Evolutionary conservation across 2,888 invertebrate species (phyloP).

Genomic region (Chymomyza amoena): DNA sequence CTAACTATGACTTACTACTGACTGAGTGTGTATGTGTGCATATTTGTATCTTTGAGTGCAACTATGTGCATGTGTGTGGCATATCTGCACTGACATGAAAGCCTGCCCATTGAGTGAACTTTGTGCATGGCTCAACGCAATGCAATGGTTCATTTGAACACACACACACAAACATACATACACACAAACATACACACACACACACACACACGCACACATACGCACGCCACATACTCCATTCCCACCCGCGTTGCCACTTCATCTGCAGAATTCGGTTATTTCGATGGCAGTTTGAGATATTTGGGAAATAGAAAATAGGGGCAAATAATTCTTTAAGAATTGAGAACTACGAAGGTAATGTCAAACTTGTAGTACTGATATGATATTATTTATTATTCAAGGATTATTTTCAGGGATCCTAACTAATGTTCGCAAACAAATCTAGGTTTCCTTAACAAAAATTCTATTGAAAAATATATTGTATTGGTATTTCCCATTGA

Average conservation of each 20-base stretch:
- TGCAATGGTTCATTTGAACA: conserved; percentile 31
- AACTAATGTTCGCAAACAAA: no score
- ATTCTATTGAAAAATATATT: no score
- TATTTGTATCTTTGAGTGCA: not conserved
- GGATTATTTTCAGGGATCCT: no score
- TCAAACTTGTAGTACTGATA: no score
- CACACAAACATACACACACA: no score
- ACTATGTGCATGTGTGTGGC: not conserved
- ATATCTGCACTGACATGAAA: not conserved
- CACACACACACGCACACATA: conserved; percentile 12
- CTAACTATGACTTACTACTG: not conserved
- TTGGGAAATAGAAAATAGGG: not conserved
- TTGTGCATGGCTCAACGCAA: not conserved
- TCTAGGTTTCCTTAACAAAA: no score
- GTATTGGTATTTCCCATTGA: no score
- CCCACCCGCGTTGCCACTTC: not conserved
- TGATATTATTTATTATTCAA: no score
- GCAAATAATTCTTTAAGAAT: no score
- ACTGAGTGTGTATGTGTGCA: not conserved
- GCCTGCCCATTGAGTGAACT: not conserved
- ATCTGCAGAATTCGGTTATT: not conserved
- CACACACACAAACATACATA: no score
- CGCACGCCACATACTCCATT: not conserved
- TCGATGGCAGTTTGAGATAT: not conserved
- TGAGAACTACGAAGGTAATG: no score